A percentile compares a stretch with the other conserved stretches of the same genome.
phyloP scores from a whole-genome alignment of 2,113 vertebrate genomes.

The Ammodramus savannarum region DNA sequence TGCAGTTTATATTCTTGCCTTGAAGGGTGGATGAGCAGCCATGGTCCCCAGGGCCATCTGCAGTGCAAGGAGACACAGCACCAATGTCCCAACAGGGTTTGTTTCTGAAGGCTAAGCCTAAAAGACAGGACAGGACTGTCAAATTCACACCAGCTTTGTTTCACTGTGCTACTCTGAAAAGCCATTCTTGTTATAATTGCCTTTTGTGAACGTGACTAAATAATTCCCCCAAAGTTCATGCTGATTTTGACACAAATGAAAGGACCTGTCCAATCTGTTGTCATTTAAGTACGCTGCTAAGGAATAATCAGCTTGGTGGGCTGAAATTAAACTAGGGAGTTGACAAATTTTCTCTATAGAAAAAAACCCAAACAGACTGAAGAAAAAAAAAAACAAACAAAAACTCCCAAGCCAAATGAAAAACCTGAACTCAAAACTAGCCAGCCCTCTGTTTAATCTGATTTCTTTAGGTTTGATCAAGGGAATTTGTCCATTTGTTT shows the following conservation, averaged over 20 bases:
- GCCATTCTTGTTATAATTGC: not conserved
- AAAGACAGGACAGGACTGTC: not conserved
- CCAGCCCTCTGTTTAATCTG: not conserved
- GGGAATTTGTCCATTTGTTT: not conserved
- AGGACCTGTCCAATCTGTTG: not conserved
- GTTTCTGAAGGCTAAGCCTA: not conserved
- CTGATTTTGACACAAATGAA: not conserved
- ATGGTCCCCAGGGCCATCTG: not conserved
- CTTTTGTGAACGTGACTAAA: not conserved
- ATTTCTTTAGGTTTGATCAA: not conserved
- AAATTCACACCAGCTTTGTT: not conserved
- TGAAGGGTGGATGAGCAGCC: not conserved
- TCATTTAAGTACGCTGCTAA: not conserved
- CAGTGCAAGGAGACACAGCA: not conserved
- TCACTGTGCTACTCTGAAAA: not conserved
- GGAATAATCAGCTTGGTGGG: not conserved
- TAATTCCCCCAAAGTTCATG: not conserved
- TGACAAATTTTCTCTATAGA: not conserved
- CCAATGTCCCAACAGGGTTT: not conserved
- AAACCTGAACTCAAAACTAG: not conserved
- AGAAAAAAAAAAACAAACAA: not conserved
- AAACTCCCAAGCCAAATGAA: rapidly evolving
- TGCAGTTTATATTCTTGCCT: not conserved
- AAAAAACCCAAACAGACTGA: rapidly evolving
- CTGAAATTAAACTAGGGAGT: not conserved